These are phyloP conservation scores for Castor canadensis DNA, from an alignment of 2,113 vertebrate genomes.

Conservation along the genomic window DNA sequence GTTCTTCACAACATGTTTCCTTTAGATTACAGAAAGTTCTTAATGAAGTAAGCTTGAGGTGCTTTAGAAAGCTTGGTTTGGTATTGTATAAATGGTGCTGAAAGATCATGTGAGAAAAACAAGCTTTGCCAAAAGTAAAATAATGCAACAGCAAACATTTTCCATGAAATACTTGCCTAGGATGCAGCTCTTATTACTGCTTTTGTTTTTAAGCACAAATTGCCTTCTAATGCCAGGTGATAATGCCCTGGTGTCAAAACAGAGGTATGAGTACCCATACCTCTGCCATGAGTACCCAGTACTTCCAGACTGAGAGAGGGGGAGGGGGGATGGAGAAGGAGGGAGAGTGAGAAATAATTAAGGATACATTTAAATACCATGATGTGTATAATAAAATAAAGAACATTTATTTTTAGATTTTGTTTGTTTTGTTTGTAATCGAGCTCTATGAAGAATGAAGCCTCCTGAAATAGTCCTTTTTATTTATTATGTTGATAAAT, in stretches of 20 bases:
- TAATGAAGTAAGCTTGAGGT: neutral
- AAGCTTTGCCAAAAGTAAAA: slow-evolving; percentile 45
- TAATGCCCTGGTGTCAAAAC: neutral
- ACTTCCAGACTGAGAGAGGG: neutral
- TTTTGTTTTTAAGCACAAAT: slow-evolving; percentile 35
- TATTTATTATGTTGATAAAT: neutral
- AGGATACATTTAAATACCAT: neutral
- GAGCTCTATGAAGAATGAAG: neutral
- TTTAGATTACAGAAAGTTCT: slow-evolving; percentile 53
- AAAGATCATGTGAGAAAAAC: slow-evolving; percentile 2
- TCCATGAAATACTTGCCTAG: neutral
- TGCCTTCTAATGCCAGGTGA: neutral
- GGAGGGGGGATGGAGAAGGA: too few species aligned
- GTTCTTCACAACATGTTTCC: slow-evolving; percentile 53
- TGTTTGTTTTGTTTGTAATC: slow-evolving; percentile 3
- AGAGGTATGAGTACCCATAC: too few species aligned
- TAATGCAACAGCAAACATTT: neutral
- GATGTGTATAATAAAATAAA: slow-evolving; percentile 24
- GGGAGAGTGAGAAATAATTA: too few species aligned
- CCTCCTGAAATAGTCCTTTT: slow-evolving; percentile 14
- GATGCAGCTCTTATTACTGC: neutral
- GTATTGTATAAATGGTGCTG: neutral
- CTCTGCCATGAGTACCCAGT: neutral
- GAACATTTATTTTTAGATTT: neutral
- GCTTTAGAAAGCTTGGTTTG: neutral